A percentile compares a stretch with the other conserved stretches of the same genome.
These are phyloP conservation scores for Castor canadensis DNA, from an alignment of 2,113 vertebrate genomes.

Conservation along the genomic window DNA sequence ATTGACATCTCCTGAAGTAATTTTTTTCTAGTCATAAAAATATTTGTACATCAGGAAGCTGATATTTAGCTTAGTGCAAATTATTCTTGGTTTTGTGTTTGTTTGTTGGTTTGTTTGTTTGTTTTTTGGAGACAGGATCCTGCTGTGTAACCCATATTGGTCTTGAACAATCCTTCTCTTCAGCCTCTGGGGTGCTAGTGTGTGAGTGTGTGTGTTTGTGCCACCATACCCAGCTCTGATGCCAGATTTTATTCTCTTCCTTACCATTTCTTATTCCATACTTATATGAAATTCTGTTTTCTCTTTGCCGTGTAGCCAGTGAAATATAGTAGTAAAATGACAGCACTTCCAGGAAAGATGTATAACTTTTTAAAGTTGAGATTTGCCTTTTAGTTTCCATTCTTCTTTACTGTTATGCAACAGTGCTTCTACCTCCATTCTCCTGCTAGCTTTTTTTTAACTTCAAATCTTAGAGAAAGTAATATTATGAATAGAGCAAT, in stretches of 20 bases:
- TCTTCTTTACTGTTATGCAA: not conserved
- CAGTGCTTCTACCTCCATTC: not conserved
- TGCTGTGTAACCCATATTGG: too few relatives aligned
- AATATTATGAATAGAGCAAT: not conserved
- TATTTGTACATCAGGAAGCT: not conserved
- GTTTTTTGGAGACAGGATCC: too few relatives aligned
- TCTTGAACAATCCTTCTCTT: too few relatives aligned
- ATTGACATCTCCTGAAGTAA: constrained; percentile 11
- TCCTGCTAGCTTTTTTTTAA: not conserved
- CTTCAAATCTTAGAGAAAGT: constrained; percentile 6
- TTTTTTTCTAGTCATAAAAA: constrained; percentile 31
- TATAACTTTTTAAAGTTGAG: not conserved
- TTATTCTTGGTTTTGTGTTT: too few relatives aligned
- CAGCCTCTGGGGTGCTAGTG: too few relatives aligned
- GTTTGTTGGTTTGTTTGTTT: too few relatives aligned
- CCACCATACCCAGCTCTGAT: not conserved
- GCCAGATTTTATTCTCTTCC: constrained; percentile 19
- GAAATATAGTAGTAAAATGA: constrained; percentile 27
- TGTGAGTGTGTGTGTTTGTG: too few relatives aligned
- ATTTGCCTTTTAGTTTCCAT: constrained; percentile 31
- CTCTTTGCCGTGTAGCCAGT: not conserved
- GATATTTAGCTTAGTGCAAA: not conserved
- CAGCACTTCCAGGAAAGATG: not conserved
- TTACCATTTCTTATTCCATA: not conserved
- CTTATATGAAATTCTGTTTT: not conserved